These are phyloP conservation scores for Semotilus atromaculatus DNA, from an alignment of 2,797 vertebrate genomes.

Conservation along the genomic window DNA sequence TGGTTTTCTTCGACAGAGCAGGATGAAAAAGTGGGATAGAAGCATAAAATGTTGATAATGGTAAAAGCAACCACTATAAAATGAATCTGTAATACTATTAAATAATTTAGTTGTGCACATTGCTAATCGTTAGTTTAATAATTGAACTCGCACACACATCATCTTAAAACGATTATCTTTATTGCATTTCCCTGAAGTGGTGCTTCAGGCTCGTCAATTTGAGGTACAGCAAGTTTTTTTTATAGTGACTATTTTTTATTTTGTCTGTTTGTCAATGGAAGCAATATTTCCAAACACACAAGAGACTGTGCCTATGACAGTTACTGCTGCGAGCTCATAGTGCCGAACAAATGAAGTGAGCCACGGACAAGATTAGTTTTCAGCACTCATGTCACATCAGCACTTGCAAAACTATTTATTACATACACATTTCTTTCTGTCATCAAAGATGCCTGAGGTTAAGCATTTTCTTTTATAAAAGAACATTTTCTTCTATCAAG, in stretches of 20 bases:
- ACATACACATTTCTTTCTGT: neutral
- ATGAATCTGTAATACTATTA: neutral
- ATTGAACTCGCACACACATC: neutral
- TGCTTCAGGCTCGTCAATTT: neutral
- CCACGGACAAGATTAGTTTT: conserved; percentile 6
- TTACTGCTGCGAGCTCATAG: conserved; percentile 4
- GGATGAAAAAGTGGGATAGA: too few relatives aligned
- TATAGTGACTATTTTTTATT: neutral
- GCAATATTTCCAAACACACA: conserved; percentile 4
- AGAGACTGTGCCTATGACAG: neutral
- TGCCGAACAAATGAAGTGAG: neutral
- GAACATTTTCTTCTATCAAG: neutral
- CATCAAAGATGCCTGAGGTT: neutral
- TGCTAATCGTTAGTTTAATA: neutral
- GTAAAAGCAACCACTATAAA: neutral
- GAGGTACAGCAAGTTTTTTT: neutral
- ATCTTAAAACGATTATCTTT: neutral
- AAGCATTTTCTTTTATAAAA: neutral
- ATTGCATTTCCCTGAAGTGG: conserved; percentile 22
- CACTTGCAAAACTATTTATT: neutral
- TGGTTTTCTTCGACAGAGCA: neutral
- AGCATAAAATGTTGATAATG: neutral
- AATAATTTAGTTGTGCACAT: neutral
- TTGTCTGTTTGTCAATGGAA: neutral
- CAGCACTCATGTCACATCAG: conserved; percentile 4